phyloP scores from a whole-genome alignment of 2,797 vertebrate genomes.

The Orestias chungarensis region DNA sequence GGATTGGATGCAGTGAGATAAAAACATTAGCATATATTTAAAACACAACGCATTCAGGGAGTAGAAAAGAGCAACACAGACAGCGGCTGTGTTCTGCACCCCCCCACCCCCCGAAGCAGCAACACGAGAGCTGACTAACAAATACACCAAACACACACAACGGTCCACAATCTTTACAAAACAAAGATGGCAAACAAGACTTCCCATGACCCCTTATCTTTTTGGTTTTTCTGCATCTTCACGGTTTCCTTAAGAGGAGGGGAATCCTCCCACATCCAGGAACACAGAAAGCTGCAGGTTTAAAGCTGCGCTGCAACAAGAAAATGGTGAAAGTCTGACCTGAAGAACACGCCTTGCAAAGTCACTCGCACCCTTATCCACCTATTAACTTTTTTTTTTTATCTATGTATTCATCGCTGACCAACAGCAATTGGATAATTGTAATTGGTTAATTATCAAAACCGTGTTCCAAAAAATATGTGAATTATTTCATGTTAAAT shows the following conservation, averaged over 20 bases:
- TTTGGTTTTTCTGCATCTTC: slow-evolving; percentile 48
- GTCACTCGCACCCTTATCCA: neutral
- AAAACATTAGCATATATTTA: slow-evolving; percentile 71
- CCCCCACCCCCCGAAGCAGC: slow-evolving; percentile 30
- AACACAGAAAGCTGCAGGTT: slow-evolving; percentile 39
- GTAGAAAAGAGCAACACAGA: slow-evolving; percentile 39
- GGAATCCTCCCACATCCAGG: slow-evolving; percentile 42
- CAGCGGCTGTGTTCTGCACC: slow-evolving; percentile 15
- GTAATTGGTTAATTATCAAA: no score
- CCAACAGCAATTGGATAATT: neutral
- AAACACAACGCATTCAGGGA: slow-evolving; percentile 48
- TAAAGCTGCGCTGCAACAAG: slow-evolving; percentile 1
- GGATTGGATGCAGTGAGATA: slow-evolving; percentile 66
- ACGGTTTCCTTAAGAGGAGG: slow-evolving; percentile 36
- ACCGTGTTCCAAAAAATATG: no score
- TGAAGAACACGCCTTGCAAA: neutral
- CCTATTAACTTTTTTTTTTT: neutral
- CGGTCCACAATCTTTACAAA: slow-evolving; percentile 31
- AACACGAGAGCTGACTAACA: slow-evolving; percentile 28
- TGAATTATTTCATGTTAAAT: no score
- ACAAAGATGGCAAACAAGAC: slow-evolving; percentile 33
- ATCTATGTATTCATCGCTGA: neutral
- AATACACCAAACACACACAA: slow-evolving; percentile 23
- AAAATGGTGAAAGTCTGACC: slow-evolving; percentile 18
- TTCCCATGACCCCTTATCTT: slow-evolving; percentile 50